phyloP scores from a whole-genome alignment of 2,113 vertebrate species.

The Eulemur rufifrons region DNA sequence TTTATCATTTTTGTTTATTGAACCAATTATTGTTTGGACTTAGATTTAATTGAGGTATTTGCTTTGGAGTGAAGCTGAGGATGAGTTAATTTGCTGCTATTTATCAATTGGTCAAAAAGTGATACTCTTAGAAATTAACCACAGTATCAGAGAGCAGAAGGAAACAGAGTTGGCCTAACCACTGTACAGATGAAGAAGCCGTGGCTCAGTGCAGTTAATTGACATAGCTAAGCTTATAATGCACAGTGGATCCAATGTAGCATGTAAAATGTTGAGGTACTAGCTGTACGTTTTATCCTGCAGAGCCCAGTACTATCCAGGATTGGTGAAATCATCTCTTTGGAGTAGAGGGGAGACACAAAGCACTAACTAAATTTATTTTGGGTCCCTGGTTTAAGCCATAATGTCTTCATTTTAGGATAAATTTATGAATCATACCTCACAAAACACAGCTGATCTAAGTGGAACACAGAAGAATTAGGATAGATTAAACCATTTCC shows the following conservation, averaged over 20 bases:
- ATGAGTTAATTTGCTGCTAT: neutral
- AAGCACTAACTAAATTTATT: neutral
- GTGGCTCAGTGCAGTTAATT: neutral
- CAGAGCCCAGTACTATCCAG: neutral
- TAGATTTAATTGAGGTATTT: neutral
- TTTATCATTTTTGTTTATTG: neutral
- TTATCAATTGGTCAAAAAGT: neutral
- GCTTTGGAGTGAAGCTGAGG: neutral
- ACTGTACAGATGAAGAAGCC: neutral
- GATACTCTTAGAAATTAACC: neutral
- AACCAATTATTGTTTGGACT: neutral
- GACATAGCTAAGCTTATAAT: neutral
- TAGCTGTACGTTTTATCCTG: neutral
- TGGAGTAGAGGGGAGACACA: neutral
- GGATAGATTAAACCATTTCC: neutral
- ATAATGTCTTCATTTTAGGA: slow-evolving; percentile 1
- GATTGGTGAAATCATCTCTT: neutral
- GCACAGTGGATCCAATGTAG: neutral
- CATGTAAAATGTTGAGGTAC: neutral
- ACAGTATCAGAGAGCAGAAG: neutral
- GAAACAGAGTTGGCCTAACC: neutral
- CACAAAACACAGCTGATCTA: neutral
- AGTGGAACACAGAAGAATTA: neutral
- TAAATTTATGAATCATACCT: neutral
- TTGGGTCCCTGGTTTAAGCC: neutral